These are phyloP conservation scores for Poeciliopsis turneri DNA, from an alignment of 2,797 vertebrate genomes.

Conservation along the genomic window DNA sequence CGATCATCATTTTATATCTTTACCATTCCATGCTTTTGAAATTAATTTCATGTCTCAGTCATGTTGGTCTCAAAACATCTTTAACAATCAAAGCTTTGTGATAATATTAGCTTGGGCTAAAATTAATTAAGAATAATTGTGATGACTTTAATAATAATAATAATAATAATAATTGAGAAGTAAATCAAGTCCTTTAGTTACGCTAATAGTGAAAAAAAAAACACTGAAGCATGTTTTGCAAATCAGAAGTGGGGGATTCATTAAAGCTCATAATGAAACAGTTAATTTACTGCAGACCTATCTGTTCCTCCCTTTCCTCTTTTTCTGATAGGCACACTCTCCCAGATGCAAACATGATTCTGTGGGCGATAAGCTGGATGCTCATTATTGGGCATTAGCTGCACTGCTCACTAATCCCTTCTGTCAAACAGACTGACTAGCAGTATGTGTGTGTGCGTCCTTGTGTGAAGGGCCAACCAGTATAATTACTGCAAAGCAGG, in stretches of 20 bases:
- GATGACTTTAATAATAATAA: neutral
- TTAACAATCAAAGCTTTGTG: neutral
- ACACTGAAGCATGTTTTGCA: conserved; percentile 12
- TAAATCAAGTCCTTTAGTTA: neutral
- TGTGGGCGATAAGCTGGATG: conserved; percentile 74
- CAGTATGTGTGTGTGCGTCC: conserved; percentile 25
- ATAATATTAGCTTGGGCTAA: neutral
- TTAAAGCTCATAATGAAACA: conserved; percentile 52
- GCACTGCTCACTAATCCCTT: conserved; percentile 70
- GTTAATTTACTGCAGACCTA: conserved; percentile 57
- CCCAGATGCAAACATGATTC: conserved; percentile 41
- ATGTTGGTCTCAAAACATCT: neutral
- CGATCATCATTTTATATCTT: neutral
- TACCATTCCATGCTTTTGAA: neutral
- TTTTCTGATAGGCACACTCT: conserved; percentile 16
- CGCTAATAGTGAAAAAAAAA: neutral
- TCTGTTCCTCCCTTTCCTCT: conserved; percentile 22
- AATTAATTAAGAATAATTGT: neutral
- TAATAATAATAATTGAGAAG: neutral
- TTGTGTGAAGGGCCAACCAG: conserved; percentile 26
- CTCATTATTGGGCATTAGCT: conserved; percentile 74
- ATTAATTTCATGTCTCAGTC: neutral
- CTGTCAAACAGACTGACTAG: conserved; percentile 66
- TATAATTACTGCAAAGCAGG: conserved; percentile 72
- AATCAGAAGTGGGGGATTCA: conserved; percentile 38